Evolutionary conservation across 1,140 invertebrate genomes (phyloP).

Genomic region (Rhyacophila brunnea): DNA sequence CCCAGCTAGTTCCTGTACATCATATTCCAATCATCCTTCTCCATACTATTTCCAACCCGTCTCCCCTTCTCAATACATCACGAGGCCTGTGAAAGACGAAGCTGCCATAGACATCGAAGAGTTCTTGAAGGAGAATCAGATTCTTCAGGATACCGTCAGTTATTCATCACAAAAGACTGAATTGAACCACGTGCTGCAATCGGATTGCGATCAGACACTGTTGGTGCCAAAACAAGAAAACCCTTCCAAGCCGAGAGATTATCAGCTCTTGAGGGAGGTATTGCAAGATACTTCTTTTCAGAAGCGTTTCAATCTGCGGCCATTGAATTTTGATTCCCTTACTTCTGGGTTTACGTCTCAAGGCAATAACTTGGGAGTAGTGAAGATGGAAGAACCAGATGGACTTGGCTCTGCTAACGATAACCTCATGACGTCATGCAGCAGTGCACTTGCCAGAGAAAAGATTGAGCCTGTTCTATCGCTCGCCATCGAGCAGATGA

Average conservation of each 20-base stretch:
- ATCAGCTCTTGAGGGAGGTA: slow-evolving; percentile 76
- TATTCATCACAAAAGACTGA: slow-evolving; percentile 15
- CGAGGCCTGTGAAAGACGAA: slow-evolving; percentile 53
- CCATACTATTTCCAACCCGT: slow-evolving; percentile 40
- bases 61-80: slow-evolving; percentile 55
- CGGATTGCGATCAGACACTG: slow-evolving; percentile 20
- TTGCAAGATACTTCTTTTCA: slow-evolving; percentile 81
- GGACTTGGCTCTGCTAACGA: slow-evolving; percentile 38
- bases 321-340: slow-evolving; percentile 61
- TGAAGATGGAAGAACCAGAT: slow-evolving; percentile 62
- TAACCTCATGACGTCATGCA: slow-evolving; percentile 46
- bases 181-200: slow-evolving; percentile 1
- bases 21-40: slow-evolving; percentile 46
- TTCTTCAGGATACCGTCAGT: slow-evolving; percentile 47
- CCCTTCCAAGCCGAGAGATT: slow-evolving; percentile 59
- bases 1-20: slow-evolving; percentile 58
- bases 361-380: slow-evolving; percentile 47
- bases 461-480: slow-evolving; percentile 82
- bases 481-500: slow-evolving; percentile 81
- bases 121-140: slow-evolving; percentile 54
- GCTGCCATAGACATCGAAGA: slow-evolving; percentile 55
- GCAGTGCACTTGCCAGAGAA: slow-evolving; percentile 61
- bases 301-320: slow-evolving; percentile 75
- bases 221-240: slow-evolving; percentile 48
- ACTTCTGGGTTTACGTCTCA: slow-evolving; percentile 56